A percentile compares a stretch with the other conserved stretches of the same genome.
Conservation (phyloP, 2,888 invertebrate genomes). For the Lasioglossum figueresi region DNA sequence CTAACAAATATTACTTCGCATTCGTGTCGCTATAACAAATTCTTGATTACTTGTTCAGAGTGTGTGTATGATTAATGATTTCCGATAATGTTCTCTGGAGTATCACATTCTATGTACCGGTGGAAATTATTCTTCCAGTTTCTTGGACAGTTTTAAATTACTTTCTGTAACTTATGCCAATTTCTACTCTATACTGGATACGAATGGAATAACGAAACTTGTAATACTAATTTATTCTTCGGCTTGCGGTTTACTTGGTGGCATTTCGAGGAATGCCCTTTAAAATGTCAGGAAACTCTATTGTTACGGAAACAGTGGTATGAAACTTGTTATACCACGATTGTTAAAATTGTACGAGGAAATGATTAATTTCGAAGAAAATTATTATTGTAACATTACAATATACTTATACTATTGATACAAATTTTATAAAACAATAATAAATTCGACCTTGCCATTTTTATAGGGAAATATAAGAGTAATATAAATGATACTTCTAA, state of each 20-base stretch:
- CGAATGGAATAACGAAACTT: neutral
- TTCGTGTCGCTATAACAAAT: neutral
- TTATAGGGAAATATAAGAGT: neutral
- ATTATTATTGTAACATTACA: neutral
- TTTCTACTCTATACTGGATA: neutral
- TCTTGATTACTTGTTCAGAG: neutral
- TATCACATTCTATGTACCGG: neutral
- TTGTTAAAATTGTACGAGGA: neutral
- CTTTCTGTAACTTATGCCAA: constrained; percentile 13
- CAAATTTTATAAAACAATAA: neutral
- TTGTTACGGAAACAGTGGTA: neutral
- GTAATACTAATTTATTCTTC: neutral
- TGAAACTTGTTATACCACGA: neutral
- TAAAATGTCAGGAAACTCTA: neutral
- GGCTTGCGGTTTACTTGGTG: neutral
- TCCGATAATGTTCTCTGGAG: neutral
- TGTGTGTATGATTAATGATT: neutral
- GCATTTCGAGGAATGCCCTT: neutral
- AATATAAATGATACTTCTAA: neutral
- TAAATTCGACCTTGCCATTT: neutral
- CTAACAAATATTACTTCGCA: no score
- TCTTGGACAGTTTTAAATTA: constrained; percentile 14
- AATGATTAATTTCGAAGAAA: neutral
- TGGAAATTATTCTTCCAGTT: neutral
- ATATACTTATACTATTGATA: neutral